Conservation (phyloP, 1,140 invertebrate species). For the Theocolax elegans region DNA sequence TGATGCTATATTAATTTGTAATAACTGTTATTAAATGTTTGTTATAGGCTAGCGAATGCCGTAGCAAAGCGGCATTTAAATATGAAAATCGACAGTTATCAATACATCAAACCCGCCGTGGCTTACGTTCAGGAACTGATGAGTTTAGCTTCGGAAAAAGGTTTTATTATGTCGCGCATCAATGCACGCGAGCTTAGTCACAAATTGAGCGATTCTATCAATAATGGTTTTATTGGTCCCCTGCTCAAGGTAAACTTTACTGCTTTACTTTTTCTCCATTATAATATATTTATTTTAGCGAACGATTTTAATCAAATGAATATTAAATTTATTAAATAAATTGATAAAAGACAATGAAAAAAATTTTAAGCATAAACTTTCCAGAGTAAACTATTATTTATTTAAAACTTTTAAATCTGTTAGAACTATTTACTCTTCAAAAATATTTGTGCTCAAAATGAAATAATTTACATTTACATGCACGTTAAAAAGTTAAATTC, state of each 20-base stretch:
- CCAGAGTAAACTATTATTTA: too few relatives aligned
- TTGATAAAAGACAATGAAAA: too few relatives aligned
- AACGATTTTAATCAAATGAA: too few relatives aligned
- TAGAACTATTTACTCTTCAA: too few relatives aligned
- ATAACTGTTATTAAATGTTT: too few relatives aligned
- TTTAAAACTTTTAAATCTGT: too few relatives aligned
- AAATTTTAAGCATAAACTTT: too few relatives aligned
- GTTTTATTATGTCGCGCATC: conserved; percentile 70
- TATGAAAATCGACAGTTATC: conserved; percentile 76
- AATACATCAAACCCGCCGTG: conserved; percentile 80
- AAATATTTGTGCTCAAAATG: too few relatives aligned
- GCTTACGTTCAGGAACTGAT: conserved; percentile 77
- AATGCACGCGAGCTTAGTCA: conserved; percentile 77
- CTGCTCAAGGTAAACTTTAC: conserved; percentile 71
- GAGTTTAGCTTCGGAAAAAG: conserved; percentile 74
- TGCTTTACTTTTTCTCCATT: neutral
- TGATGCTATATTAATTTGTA: too few relatives aligned
- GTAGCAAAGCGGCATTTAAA: conserved; percentile 77
- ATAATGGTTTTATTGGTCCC: conserved; percentile 82
- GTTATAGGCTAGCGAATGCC: conserved; percentile 72
- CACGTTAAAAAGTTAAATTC: too few relatives aligned
- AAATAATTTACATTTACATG: conserved; percentile 35
- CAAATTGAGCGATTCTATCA: conserved; percentile 80
- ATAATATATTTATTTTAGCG: neutral
- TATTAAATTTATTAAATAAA: too few relatives aligned